phyloP scores from a whole-genome alignment of 1,140 invertebrate species.

The Drosophila ogumai region DNA sequence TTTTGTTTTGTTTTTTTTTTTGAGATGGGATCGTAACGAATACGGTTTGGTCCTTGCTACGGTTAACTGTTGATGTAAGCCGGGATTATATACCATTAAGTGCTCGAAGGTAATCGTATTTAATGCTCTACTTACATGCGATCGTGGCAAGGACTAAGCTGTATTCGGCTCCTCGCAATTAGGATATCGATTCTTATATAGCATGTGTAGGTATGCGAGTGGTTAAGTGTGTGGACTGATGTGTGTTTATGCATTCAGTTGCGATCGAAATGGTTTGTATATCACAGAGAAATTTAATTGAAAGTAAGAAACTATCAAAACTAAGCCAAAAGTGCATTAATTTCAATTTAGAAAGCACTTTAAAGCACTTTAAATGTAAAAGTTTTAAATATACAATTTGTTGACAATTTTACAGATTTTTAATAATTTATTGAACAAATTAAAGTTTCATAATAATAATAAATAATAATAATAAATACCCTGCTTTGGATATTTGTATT shows the following conservation, averaged over 20 bases:
- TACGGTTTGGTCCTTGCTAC: slow-evolving; percentile 84
- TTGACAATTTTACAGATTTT: no score
- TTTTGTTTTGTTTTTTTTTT: slow-evolving; percentile 11
- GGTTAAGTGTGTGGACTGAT: slow-evolving; percentile 8
- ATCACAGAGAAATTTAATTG: background rate
- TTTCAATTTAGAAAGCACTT: no score
- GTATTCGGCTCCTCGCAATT: slow-evolving; percentile 71
- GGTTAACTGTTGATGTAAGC: slow-evolving; percentile 74
- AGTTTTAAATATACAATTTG: no score
- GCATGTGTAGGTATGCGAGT: slow-evolving; percentile 17
- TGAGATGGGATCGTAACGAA: slow-evolving; percentile 61
- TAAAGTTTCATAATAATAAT: no score
- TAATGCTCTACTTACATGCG: slow-evolving; percentile 77
- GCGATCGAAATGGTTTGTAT: slow-evolving; percentile 14
- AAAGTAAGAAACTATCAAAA: no score
- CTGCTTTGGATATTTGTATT: background rate
- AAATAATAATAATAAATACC: no score
- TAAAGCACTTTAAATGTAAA: no score
- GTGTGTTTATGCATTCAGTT: slow-evolving; percentile 8
- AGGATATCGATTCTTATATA: slow-evolving; percentile 24
- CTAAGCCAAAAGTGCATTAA: no score
- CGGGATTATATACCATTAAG: slow-evolving; percentile 65
- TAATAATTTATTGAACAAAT: no score
- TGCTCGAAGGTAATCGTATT: slow-evolving; percentile 45
- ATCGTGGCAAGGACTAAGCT: slow-evolving; percentile 84